Evolutionary conservation across 2,113 vertebrate genomes (phyloP).

Genomic region (Mesitornis unicolor): DNA sequence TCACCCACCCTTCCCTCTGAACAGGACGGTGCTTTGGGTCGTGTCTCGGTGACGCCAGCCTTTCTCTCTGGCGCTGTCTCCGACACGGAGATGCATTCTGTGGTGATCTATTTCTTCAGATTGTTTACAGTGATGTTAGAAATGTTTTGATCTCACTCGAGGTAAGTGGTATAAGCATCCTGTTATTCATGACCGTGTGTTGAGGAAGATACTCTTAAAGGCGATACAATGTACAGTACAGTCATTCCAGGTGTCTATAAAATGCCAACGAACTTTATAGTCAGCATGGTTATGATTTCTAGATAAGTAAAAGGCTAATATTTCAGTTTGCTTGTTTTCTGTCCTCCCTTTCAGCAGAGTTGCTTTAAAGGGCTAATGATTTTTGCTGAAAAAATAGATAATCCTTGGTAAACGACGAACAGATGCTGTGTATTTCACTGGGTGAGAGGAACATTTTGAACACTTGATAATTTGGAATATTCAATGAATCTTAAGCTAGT

Average conservation of each 20-base stretch:
- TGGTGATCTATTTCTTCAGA: background rate
- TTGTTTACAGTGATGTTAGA: background rate
- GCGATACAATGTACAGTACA: background rate
- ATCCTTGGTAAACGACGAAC: background rate
- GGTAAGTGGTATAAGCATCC: background rate
- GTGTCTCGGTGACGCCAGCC: background rate
- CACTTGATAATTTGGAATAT: background rate
- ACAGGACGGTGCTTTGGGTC: background rate
- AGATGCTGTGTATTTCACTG: background rate
- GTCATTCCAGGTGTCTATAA: background rate
- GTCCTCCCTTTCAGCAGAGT: background rate
- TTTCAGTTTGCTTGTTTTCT: background rate
- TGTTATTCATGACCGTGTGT: background rate
- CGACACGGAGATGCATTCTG: accelerated
- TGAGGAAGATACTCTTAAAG: background rate
- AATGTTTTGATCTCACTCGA: background rate
- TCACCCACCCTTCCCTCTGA: background rate
- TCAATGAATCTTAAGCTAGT: background rate
- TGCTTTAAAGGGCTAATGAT: background rate
- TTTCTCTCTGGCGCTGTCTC: background rate
- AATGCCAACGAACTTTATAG: background rate
- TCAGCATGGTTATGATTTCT: background rate
- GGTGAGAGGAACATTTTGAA: background rate
- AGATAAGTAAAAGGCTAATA: background rate
- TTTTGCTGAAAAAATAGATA: background rate